Conservation (phyloP, 2,797 vertebrate species). For the Anguilla anguilla region DNA sequence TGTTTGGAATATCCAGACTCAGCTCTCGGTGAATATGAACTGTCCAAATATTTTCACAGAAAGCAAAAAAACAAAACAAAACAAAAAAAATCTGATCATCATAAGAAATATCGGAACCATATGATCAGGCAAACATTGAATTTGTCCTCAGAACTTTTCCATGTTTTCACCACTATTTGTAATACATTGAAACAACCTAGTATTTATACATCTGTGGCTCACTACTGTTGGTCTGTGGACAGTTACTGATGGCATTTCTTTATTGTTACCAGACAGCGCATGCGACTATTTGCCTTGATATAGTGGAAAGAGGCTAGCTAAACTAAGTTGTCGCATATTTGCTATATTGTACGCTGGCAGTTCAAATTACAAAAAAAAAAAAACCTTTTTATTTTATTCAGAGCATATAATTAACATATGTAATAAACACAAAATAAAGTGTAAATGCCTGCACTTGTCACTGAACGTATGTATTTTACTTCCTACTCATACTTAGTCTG, state of each 20-base stretch:
- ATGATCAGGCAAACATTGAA: neutral
- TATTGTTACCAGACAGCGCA: neutral
- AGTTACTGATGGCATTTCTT: neutral
- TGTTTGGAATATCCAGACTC: neutral
- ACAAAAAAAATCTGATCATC: neutral
- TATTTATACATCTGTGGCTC: conserved; percentile 57
- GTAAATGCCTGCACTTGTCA: conserved; percentile 36
- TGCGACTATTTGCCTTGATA: neutral
- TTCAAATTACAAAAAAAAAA: conserved; percentile 63
- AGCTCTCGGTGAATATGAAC: neutral
- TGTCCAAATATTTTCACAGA: neutral
- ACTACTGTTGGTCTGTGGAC: neutral
- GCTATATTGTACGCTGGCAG: conserved; percentile 29
- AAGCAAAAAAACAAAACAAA: neutral
- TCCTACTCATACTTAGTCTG: neutral
- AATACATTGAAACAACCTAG: conserved; percentile 53
- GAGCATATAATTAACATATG: conserved; percentile 48
- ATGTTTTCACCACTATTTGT: neutral
- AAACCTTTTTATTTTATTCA: conserved; percentile 28
- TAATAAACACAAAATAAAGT: conserved; percentile 56
- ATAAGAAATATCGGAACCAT: neutral
- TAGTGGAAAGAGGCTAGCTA: conserved; percentile 49
- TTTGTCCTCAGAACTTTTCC: neutral
- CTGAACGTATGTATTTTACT: conserved; percentile 14
- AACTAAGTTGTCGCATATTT: conserved; percentile 43